Percentiles rank a stretch among this genome's conserved stretches.
Evolutionary conservation across 2,888 invertebrate genomes (phyloP).

Genomic region (Stenodera caucasica): DNA sequence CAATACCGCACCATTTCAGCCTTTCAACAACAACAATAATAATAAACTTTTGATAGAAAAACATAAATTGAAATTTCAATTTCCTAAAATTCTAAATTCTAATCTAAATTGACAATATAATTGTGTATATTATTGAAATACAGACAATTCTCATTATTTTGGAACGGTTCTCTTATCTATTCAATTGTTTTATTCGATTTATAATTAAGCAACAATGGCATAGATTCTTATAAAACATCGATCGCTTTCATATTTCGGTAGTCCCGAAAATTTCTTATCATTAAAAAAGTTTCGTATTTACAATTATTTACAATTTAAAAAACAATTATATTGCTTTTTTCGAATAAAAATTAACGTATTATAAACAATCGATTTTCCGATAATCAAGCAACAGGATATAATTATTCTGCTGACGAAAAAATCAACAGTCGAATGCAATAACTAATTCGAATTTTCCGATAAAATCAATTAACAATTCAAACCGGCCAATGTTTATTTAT

Average conservation of each 20-base stretch:
- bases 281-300: constrained; percentile 9
- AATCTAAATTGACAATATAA: constrained; percentile 2
- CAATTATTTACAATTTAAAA: constrained; percentile 11
- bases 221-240: not conserved
- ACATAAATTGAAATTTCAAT: not conserved
- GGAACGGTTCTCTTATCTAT: not conserved
- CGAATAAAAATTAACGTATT: too few species aligned
- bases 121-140: not conserved
- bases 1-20: constrained; percentile 1
- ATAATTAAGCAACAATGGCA: not conserved
- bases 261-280: not conserved
- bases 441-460: too few species aligned
- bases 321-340: not conserved
- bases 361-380: not conserved
- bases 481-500: too few species aligned
- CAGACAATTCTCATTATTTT: not conserved
- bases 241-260: not conserved
- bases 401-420: too few species aligned
- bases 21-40: not conserved
- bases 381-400: too few species aligned
- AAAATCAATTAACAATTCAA: too few species aligned
- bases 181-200: not conserved
- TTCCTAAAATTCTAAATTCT: not conserved
- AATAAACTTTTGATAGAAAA: not conserved
- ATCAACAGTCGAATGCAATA: too few species aligned